Conservation (phyloP, 2,797 vertebrate genomes). For the Micromesistius poutassou region DNA sequence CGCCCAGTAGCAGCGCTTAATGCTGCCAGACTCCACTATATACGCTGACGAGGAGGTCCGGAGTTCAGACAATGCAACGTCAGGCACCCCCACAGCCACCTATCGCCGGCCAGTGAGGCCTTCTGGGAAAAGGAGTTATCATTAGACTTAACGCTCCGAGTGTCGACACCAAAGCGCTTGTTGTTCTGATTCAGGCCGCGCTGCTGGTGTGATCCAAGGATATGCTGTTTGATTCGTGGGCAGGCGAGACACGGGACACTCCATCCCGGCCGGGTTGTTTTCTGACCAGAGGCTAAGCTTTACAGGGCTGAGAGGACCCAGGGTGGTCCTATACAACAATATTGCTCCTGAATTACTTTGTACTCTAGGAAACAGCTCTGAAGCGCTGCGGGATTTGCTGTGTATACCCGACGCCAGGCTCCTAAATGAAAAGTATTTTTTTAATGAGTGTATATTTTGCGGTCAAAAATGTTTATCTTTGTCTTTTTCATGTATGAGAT, state of each 20-base stretch:
- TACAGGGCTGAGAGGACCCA: constrained; percentile 46
- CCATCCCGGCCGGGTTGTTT: constrained; percentile 52
- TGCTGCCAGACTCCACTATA: too few species aligned
- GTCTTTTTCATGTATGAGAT: constrained; percentile 57
- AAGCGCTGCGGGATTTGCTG: constrained; percentile 82
- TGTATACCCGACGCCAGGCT: constrained; percentile 69
- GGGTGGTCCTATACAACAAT: constrained; percentile 78
- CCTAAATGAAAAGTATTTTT: constrained; percentile 72
- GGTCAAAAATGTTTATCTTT: constrained; percentile 63
- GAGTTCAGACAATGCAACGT: not conserved
- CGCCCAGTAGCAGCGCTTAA: too few species aligned
- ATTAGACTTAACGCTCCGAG: not conserved
- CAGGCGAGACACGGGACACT: constrained; percentile 34
- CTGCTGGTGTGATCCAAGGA: constrained; percentile 17
- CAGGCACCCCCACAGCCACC: not conserved
- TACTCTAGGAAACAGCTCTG: constrained; percentile 79
- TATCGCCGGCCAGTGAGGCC: not conserved
- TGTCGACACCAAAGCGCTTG: not conserved
- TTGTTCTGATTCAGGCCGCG: constrained; percentile 9
- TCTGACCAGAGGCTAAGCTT: constrained; percentile 56
- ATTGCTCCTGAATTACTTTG: constrained; percentile 67
- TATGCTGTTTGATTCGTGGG: constrained; percentile 42
- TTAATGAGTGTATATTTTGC: constrained; percentile 60
- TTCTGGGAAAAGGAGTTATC: not conserved
- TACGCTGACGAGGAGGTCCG: not conserved